A percentile compares a stretch with the other conserved stretches of the same genome.
phyloP scores from a whole-genome alignment of 2,797 vertebrate genomes.

The Taeniopygia guttata region DNA sequence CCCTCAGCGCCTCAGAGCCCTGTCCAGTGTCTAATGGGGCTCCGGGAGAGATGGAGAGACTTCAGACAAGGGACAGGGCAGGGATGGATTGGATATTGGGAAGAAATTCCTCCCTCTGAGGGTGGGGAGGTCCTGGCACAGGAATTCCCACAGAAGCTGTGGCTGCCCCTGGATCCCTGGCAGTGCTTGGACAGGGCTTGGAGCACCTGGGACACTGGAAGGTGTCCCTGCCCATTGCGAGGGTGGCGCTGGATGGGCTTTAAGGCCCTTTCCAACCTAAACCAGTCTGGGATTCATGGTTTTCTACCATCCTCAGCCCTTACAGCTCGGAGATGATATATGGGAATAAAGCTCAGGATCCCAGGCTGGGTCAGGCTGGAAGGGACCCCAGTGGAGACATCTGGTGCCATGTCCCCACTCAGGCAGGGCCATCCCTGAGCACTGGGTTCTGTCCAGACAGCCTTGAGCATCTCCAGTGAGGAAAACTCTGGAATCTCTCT shows the following conservation, averaged over 20 bases:
- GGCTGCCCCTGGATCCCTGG: not conserved
- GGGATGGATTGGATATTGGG: rapidly evolving
- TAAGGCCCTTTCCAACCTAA: not conserved
- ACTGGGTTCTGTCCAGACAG: too few species aligned
- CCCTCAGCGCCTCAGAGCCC: rapidly evolving
- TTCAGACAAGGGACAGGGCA: rapidly evolving
- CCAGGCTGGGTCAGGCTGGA: not conserved
- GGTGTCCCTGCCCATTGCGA: not conserved
- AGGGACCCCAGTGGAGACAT: not conserved
- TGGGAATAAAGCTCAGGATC: not conserved
- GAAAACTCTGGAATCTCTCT: rapidly evolving
- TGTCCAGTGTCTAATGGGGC: rapidly evolving
- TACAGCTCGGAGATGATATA: rapidly evolving
- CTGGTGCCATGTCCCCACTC: not conserved
- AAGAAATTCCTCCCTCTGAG: rapidly evolving
- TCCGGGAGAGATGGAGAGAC: not conserved
- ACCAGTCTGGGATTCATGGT: too few species aligned
- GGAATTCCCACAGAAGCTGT: not conserved
- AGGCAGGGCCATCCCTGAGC: too few species aligned
- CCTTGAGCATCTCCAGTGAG: not conserved
- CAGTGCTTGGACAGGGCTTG: rapidly evolving
- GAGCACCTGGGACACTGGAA: rapidly evolving
- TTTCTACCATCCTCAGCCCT: not conserved
- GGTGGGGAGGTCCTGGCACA: not conserved
- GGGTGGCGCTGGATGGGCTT: rapidly evolving